phyloP scores from a whole-genome alignment of 1,140 invertebrate genomes.

The Zaprionus taronus region DNA sequence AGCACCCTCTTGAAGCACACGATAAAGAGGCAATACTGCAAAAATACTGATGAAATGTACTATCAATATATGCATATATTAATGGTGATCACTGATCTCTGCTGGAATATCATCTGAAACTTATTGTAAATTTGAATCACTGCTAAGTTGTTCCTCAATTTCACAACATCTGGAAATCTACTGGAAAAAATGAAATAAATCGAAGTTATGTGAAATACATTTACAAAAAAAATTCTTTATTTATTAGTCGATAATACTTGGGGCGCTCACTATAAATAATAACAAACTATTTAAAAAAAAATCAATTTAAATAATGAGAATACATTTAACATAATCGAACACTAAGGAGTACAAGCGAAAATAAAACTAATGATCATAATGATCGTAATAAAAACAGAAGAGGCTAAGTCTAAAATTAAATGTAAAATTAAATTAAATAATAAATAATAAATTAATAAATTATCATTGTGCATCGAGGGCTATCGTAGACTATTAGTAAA shows the following conservation, averaged over 20 bases:
- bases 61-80: too few relatives aligned
- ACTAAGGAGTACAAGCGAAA: neutral
- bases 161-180: too few relatives aligned
- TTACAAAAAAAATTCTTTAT: constrained; percentile 19
- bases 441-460: constrained; percentile 18
- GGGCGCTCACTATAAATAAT: constrained; percentile 6
- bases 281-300: neutral
- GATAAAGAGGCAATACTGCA: too few relatives aligned
- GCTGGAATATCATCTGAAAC: too few relatives aligned
- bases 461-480: neutral
- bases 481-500: constrained; percentile 21
- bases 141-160: too few relatives aligned
- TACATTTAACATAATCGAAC: neutral
- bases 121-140: too few relatives aligned
- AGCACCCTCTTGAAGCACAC: too few relatives aligned
- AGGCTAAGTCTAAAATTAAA: neutral
- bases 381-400: neutral
- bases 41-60: too few relatives aligned
- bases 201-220: neutral
- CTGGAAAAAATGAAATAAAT: neutral
- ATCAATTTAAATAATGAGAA: neutral
- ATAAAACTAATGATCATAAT: constrained; percentile 13
- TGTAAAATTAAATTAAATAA: neutral
- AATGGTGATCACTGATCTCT: too few relatives aligned
- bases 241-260: constrained; percentile 43